Base-by-base conservation (phyloP, 2,113 vertebrate species). In the Semnornis frantzii region DNA sequence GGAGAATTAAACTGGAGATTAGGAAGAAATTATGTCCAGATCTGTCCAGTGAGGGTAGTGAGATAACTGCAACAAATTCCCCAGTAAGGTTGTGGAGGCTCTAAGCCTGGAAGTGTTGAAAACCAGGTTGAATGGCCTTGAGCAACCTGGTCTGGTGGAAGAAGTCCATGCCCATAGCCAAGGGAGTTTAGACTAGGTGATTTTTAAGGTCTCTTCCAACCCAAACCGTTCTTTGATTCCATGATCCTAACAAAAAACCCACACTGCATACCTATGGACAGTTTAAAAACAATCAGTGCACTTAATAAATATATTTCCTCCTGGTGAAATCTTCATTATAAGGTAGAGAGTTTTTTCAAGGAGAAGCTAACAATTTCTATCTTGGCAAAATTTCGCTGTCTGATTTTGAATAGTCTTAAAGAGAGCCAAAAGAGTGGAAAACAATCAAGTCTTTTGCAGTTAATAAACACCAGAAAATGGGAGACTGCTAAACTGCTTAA, bases 391-490 rank as follows among this genome's bases (percentile, higher is more conserved):
- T 31, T 31, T 58, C 55, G 18, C 20, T 70, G 4, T 34, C 52
- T 74, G 24, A 12, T 62, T 81, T 82, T 65, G 24, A 10, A 4
- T 55, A 75, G 25, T 46, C 39, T 78, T 82, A 60, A 39, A 85
- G 34, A 75, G 15, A 70, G 37, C 15, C 28, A 17, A 52, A 85
- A 77, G 20, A 57, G 8, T 48, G 34, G 68, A 71, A 93, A 85
- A 7, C 12, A 80, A 3, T 25, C 0, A 0, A 71, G 13, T 13
- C 25, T 84, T 77, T 63, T 66, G 27, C 16, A 33, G 20, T 39
- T 62, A 63, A 11, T 44, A 71, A 46, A 42, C 8, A 39, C 17
- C 42, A 64, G 57, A 34, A 89, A 75, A 71, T 30, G 14, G 15
- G 34, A 73, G 17, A 21, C 27, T 76, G 44, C 39, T 91, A 19